These are phyloP conservation scores for Halocynthia aurantium DNA, from an alignment of 23 tunicate species.

Conservation along the genomic window DNA sequence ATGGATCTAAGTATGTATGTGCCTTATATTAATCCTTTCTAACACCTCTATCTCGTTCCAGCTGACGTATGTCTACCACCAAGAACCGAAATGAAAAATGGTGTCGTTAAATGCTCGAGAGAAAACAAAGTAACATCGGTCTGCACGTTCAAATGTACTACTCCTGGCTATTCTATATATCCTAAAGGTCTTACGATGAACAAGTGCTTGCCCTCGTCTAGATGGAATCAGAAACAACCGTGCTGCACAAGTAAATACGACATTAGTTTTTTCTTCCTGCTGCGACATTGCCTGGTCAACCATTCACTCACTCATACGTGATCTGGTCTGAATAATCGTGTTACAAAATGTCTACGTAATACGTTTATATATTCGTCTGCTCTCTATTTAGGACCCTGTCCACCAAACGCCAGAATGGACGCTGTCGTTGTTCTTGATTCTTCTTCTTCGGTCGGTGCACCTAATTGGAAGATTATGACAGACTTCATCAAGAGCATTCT, in stretches of 20 bases:
- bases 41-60: neutral
- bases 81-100: constrained; percentile 21
- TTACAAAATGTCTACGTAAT: too few species aligned
- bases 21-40: neutral
- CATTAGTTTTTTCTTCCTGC: too few species aligned
- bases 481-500: constrained; percentile 29
- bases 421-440: constrained; percentile 37
- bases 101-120: constrained; percentile 37
- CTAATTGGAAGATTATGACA: constrained; percentile 34
- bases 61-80: constrained; percentile 46
- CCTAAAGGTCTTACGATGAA: constrained; percentile 42
- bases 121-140: constrained; percentile 36
- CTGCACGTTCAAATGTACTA: constrained; percentile 52
- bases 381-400: constrained; percentile 44
- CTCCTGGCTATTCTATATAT: constrained; percentile 6
- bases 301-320: too few species aligned
- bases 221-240: constrained; percentile 30
- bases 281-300: too few species aligned
- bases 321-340: too few species aligned
- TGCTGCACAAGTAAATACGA: constrained; percentile 69
- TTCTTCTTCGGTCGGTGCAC: constrained; percentile 40
- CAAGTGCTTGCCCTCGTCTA: constrained; percentile 23
- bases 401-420: constrained; percentile 58
- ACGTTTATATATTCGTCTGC: too few species aligned
- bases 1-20: neutral